A percentile compares a stretch with the other conserved stretches of the same genome.
phyloP scores from a whole-genome alignment of 2,888 invertebrate species.

The Emesis furor region DNA sequence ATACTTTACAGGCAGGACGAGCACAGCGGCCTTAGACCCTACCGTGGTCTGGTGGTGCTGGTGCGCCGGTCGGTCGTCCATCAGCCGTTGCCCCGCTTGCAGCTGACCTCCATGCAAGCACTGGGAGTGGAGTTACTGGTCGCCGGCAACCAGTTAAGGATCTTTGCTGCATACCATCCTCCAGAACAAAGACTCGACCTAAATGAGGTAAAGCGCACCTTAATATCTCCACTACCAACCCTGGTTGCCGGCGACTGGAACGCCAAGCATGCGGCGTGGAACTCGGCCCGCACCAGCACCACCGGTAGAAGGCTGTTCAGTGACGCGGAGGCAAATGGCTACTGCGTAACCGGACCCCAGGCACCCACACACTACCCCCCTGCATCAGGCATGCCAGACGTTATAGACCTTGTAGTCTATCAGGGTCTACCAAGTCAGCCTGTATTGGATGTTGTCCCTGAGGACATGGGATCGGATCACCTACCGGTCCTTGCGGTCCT shows the following conservation, averaged over 20 bases:
- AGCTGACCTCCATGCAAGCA: neutral
- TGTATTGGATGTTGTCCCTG: neutral
- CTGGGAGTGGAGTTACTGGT: neutral
- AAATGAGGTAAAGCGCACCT: neutral
- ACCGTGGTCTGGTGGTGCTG: neutral
- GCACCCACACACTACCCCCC: no score
- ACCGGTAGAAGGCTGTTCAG: neutral
- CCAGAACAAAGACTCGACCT: no score
- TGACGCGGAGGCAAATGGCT: neutral
- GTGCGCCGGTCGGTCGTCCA: no score
- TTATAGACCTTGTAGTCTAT: neutral
- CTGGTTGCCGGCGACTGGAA: slow-evolving; percentile 21
- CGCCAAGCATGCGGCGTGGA: neutral
- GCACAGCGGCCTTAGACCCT: neutral
- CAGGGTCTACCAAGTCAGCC: neutral
- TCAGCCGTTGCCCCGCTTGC: neutral
- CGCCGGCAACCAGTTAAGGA: neutral
- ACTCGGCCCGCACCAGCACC: neutral
- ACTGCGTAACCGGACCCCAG: neutral
- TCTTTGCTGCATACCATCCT: neutral
- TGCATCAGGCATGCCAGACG: neutral
- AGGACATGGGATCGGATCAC: neutral
- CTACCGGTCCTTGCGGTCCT: neutral
- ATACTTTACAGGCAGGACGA: neutral
- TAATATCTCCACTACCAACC: neutral